Conservation (phyloP, 2,797 vertebrate genomes). For the Morelia viridis region DNA sequence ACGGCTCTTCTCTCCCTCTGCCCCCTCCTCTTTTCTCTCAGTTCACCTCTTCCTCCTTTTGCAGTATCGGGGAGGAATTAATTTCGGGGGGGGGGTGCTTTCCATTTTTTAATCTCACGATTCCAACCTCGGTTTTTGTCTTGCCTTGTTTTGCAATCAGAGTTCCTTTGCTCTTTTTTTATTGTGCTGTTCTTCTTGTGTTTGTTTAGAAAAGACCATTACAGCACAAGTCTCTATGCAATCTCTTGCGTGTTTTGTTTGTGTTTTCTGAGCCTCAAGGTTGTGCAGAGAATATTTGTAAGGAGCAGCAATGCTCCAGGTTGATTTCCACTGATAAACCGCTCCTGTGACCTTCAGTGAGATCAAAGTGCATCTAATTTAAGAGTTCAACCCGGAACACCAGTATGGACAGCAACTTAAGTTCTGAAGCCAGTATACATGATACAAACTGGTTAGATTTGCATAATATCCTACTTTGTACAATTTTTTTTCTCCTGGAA, state of each 20-base stretch:
- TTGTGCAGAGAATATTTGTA: too few species aligned
- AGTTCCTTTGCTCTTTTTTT: background rate
- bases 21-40: background rate
- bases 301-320: background rate
- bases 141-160: background rate
- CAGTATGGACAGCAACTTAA: fast-evolving
- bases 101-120: background rate
- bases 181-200: background rate
- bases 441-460: too few species aligned
- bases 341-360: background rate
- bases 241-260: constrained; percentile 4
- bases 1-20: background rate
- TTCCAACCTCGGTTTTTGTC: background rate
- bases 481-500: background rate
- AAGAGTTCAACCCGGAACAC: background rate
- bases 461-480: background rate
- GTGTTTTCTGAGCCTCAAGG: background rate
- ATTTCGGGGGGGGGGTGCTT: background rate
- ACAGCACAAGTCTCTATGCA: constrained; percentile 37
- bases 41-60: background rate
- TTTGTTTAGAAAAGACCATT: constrained; percentile 9
- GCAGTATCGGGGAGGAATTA: background rate
- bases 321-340: background rate
- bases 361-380: background rate
- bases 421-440: background rate